Evolutionary conservation across 1,140 invertebrate genomes (phyloP), one percentile per base, ranked within the genome.

Genomic region (Wasmannia auropunctata): DNA sequence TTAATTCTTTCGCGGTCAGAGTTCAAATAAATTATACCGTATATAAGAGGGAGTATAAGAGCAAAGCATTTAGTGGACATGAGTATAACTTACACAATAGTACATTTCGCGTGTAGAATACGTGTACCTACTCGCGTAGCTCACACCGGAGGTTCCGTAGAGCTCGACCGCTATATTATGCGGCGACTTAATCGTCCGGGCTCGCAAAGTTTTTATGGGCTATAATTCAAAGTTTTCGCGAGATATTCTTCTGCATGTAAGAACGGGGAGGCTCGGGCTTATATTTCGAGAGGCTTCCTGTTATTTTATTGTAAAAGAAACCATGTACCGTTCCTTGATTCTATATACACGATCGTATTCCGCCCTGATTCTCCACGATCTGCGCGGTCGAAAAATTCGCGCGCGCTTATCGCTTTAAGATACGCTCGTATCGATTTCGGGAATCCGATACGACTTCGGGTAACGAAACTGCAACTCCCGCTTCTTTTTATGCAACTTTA

Each of bases 201-300:
- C 86, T 93, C 83, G 87, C 87, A 92, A 92, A 93, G 75, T 92
- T 93, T 93, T 93, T 92, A 94, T 91, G 89, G 75, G 22, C 77
- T 86, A 91, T 93, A 93, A 93, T 87, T 94, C 88, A 91, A 92
- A 91, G 83, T 94, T 93, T 91, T 90, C 91, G 56, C 67, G 69
- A 85, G 72, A 43, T 88, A 88, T 92, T 92, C 90, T 89, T 92
- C 74, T 89, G 62, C 37, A 51, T 72, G 83, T 86, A 90, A 77
- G 81, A 87, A 76, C 56, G 54, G 49, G n/a, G n/a, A n/a, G n/a
- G 1, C 60, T 28, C 54, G 58, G 14, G 11, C 51, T 46, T 63
- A 54, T 79, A 79, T 75, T 62, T 77, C 75, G 86, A 62, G 63
- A 84, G 74, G 46, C 51, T 63, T 67, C 34, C 67, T 58, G 69